Conservation (phyloP, 2,113 vertebrate species). For the Glareola pratincola region DNA sequence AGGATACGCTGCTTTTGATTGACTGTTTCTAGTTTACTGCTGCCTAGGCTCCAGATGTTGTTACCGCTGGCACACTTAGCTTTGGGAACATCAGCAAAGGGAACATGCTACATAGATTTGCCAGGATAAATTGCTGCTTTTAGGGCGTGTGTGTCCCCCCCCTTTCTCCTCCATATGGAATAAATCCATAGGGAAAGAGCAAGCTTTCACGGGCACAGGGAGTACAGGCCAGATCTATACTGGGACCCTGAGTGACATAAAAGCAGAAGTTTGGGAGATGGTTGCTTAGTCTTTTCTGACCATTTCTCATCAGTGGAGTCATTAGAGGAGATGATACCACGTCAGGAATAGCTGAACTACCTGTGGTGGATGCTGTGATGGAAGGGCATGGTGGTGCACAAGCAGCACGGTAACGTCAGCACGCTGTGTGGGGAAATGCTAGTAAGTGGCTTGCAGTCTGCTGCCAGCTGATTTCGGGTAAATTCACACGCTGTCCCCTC, state of each 20-base stretch:
- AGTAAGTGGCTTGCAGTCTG: neutral
- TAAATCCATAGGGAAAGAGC: neutral
- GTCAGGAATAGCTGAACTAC: neutral
- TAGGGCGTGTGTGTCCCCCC: neutral
- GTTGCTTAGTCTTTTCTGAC: neutral
- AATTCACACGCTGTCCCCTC: neutral
- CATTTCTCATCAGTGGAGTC: neutral
- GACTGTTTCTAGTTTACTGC: neutral
- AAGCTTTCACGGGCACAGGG: neutral
- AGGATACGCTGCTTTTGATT: neutral
- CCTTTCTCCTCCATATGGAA: neutral
- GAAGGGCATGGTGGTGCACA: neutral
- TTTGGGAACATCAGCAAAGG: neutral
- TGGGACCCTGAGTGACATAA: neutral
- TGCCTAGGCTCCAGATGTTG: neutral
- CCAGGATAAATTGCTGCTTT: neutral
- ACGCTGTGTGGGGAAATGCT: neutral
- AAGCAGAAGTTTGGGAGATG: neutral
- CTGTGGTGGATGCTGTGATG: accelerated
- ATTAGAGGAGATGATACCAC: neutral
- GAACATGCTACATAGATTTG: neutral
- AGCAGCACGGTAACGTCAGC: no score
- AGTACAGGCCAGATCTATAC: neutral
- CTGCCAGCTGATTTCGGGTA: neutral
- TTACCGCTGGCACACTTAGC: neutral